Conservation (phyloP, 2,797 vertebrate species). For the Sylvilagus floridanus region DNA sequence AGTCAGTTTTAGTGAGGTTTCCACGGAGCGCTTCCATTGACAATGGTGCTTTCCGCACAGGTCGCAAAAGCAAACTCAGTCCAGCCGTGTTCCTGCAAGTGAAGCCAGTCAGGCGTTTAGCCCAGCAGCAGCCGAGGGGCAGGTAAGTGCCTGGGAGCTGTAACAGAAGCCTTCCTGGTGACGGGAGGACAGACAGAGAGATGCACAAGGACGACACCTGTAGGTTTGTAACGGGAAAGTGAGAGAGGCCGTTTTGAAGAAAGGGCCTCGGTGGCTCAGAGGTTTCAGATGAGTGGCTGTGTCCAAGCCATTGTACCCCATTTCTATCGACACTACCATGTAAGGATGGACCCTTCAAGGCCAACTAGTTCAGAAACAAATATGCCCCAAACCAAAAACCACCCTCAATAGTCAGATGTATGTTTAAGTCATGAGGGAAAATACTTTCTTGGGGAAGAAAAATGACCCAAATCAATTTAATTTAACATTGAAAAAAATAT, state of each 20-base stretch:
- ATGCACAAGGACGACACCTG: conserved; percentile 43
- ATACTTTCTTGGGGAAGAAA: conserved; percentile 73
- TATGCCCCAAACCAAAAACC: not conserved
- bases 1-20: conserved; percentile 45
- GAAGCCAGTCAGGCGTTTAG: conserved; percentile 23
- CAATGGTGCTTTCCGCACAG: not conserved
- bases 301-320: conserved; percentile 39
- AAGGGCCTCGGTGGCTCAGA: conserved; percentile 6
- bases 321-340: not conserved
- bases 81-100: conserved; percentile 48
- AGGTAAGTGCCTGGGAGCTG: not conserved
- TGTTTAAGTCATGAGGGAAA: conserved; percentile 72
- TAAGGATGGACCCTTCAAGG: conserved; percentile 37
- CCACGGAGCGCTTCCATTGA: not conserved
- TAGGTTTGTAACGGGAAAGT: conserved; percentile 64
- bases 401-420: conserved; percentile 36
- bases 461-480: conserved; percentile 86
- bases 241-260: conserved; percentile 38
- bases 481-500: conserved; percentile 88
- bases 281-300: conserved; percentile 21
- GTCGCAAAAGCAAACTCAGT: conserved; percentile 41
- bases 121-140: not conserved
- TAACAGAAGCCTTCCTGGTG: not conserved
- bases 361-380: not conserved
- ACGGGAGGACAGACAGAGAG: conserved; percentile 14